A percentile compares a stretch with the other conserved stretches of the same genome.
Evolutionary conservation across 1,140 invertebrate species (phyloP).

Genomic region (Drosophila serrata): DNA sequence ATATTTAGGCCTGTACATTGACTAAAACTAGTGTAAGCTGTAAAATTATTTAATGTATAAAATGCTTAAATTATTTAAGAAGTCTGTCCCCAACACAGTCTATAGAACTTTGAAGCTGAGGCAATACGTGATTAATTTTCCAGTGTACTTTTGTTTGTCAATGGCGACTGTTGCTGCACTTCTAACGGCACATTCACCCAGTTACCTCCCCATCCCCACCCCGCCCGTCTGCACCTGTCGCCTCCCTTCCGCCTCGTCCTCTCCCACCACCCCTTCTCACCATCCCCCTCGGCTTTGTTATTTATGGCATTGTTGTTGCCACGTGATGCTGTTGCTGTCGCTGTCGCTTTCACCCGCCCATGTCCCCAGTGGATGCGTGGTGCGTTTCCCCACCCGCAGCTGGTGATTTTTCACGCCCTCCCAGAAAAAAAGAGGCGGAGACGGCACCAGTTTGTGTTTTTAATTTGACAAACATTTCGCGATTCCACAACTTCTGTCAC

Average conservation of each 20-base stretch:
- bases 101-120: no score
- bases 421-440: conserved; percentile 14
- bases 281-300: conserved; percentile 68
- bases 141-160: conserved; percentile 48
- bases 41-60: no score
- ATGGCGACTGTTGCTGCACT: conserved; percentile 62
- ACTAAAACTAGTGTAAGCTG: no score
- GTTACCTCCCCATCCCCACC: conserved; percentile 8
- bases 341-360: conserved; percentile 20
- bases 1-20: no score
- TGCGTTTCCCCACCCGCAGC: conserved; percentile 51
- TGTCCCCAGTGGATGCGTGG: conserved; percentile 60
- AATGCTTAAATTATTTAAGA: no score
- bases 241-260: conserved; percentile 3
- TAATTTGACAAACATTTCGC: conserved; percentile 52
- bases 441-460: conserved; percentile 61
- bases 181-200: conserved; percentile 69
- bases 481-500: conserved; percentile 48
- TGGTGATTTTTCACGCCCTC: conserved; percentile 31
- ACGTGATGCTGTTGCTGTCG: conserved; percentile 48
- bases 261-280: conserved; percentile 1
- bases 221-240: conserved; percentile 39
- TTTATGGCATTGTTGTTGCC: conserved; percentile 76
- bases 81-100: no score
- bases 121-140: background rate